phyloP scores from a whole-genome alignment of 2,113 vertebrate genomes.

The Numida meleagris region DNA sequence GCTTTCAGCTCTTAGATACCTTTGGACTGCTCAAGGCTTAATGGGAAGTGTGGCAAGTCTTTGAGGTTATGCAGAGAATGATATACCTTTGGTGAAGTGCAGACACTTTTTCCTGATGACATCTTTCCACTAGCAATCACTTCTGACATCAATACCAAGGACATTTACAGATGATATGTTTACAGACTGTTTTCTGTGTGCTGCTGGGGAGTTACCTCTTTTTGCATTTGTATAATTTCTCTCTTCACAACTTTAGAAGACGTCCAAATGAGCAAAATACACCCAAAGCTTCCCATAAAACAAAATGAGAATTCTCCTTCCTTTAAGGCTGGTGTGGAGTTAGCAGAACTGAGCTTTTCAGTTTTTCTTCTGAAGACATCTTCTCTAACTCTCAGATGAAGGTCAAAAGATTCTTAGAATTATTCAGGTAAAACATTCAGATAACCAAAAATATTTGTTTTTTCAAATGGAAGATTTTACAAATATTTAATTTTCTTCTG shows the following conservation, averaged over 20 bases:
- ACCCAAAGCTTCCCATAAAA: background rate
- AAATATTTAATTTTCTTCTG: background rate
- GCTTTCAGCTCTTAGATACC: background rate
- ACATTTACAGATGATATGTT: background rate
- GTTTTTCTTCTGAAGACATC: background rate
- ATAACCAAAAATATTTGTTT: background rate
- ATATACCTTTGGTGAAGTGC: background rate
- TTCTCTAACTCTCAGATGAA: background rate
- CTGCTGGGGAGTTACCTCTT: background rate
- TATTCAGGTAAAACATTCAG: background rate
- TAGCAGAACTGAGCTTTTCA: background rate
- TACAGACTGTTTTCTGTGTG: background rate
- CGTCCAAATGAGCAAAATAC: background rate
- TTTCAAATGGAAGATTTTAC: background rate
- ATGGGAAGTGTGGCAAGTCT: background rate
- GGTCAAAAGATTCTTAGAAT: background rate
- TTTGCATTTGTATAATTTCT: background rate
- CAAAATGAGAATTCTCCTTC: background rate
- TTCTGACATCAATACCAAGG: background rate
- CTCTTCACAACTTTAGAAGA: background rate
- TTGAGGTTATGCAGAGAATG: background rate
- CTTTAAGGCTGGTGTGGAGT: background rate
- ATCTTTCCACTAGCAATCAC: background rate
- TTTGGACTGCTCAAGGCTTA: background rate
- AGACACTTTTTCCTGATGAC: background rate